Conservation (phyloP, 2,797 vertebrate genomes). For the Paratrypauchen microcephalus region DNA sequence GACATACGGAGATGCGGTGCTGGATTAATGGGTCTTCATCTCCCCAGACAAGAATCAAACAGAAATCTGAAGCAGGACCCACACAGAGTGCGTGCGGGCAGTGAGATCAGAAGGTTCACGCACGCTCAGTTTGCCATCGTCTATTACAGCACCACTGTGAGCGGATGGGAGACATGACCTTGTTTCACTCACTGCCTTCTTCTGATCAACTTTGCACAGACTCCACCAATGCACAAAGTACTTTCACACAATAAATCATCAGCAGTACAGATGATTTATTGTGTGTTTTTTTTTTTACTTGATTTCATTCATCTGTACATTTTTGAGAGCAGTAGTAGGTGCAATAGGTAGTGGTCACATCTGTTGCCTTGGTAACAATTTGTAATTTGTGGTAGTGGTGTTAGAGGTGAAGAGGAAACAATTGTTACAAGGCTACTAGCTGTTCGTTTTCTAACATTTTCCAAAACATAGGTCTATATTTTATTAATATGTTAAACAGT, state of each 20-base stretch:
- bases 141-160: constrained; percentile 58
- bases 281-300: too few species aligned
- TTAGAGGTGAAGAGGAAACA: too few species aligned
- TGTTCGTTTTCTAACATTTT: too few species aligned
- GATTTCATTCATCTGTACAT: too few species aligned
- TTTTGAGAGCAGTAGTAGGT: too few species aligned
- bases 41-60: constrained; percentile 71
- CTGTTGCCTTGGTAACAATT: too few species aligned
- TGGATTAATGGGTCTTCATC: constrained; percentile 74
- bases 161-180: constrained; percentile 54
- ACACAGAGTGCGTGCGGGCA: constrained; percentile 61
- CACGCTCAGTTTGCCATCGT: constrained; percentile 61
- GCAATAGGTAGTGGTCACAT: too few species aligned
- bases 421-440: too few species aligned
- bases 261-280: too few species aligned
- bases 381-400: too few species aligned
- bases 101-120: constrained; percentile 72
- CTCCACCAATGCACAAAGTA: constrained; percentile 11
- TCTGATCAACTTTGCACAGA: constrained; percentile 38
- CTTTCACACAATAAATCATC: constrained; percentile 7
- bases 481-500: too few species aligned
- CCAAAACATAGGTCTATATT: too few species aligned
- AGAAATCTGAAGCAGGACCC: constrained; percentile 77
- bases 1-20: constrained; percentile 66
- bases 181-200: constrained; percentile 39